Evolutionary conservation across 2,113 vertebrate genomes (phyloP), one percentile per base, ranked within the genome.

Genomic region (Jaculus jaculus): DNA sequence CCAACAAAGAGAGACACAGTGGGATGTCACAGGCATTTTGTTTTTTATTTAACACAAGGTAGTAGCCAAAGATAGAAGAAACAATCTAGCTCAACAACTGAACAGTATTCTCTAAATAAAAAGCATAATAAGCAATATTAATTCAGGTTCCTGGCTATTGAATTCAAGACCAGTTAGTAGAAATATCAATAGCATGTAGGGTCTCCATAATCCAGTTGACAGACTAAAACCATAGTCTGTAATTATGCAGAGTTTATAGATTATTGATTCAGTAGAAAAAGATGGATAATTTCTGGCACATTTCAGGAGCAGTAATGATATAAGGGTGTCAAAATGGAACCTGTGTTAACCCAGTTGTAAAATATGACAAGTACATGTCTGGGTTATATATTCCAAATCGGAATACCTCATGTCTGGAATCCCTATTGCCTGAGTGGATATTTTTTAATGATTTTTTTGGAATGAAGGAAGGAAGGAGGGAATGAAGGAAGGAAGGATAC

Each of bases 151-250:
- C 60, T 90, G 47, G 42, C 20, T 78, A 24, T 69, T 92, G 81
- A 90, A 58, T 88, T 85, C 26, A 72, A 90, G 73, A 54, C 42
- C 81, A 61, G 7, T 88, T 73, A 90, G 73, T 47, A 78, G n/a
- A 94, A 84, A 30, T 30, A 16, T 77, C 63, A 78, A 47, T 51
- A 51, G 16, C 21, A 32, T 74, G 10, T 37, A 17, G 30, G 58
- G 75, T 84, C 5, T n/a, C 51, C 89, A 65, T 82, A 68, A n/a
- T 71, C 24, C 28, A 89, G 4, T 65, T 89, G 3, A 15, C 58
- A 89, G 11, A 39, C 69, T 79, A 58, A 83, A 92, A 58, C n/a
- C 37, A 54, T 16, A 74, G 47, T 21, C 8, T 84, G 34, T 5
- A 30, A 54, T 39, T 71, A 30, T 87, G 2, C 1, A 75, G 23